These are phyloP conservation scores for Danaus plexippus DNA, from an alignment of 1,140 invertebrate genomes.

Conservation along the genomic window DNA sequence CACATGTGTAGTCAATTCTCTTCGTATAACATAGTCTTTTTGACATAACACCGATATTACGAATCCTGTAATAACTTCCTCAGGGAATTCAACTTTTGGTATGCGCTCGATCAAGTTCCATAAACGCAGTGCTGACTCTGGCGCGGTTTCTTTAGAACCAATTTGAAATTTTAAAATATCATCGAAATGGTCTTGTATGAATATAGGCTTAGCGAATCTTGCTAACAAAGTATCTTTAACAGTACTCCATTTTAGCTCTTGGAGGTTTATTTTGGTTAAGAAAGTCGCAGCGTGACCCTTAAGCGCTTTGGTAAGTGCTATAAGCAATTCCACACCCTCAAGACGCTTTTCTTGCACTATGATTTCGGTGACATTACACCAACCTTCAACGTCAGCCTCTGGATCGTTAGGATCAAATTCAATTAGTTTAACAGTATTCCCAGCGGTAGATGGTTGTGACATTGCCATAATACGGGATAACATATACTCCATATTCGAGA, in stretches of 20 bases:
- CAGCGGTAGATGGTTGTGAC: too few species aligned
- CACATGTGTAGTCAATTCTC: slow-evolving; percentile 20
- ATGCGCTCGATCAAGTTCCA: slow-evolving; percentile 29
- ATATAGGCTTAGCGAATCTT: slow-evolving; percentile 26
- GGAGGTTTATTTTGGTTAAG: slow-evolving; percentile 23
- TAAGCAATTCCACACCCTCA: slow-evolving; percentile 22
- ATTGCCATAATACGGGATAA: too few species aligned
- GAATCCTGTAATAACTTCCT: slow-evolving; percentile 31
- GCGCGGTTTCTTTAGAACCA: slow-evolving; percentile 27
- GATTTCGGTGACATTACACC: slow-evolving; percentile 10
- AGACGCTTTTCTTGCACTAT: slow-evolving; percentile 17
- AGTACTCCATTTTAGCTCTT: slow-evolving; percentile 19
- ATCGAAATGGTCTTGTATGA: slow-evolving; percentile 33
- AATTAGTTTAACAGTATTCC: too few species aligned
- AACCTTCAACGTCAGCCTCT: too few species aligned
- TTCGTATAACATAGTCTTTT: slow-evolving; percentile 22
- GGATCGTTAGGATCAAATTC: too few species aligned
- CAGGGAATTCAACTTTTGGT: slow-evolving; percentile 21
- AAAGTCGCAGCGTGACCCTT: slow-evolving; percentile 26
- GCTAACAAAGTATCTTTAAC: slow-evolving; percentile 28
- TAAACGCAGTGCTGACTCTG: slow-evolving; percentile 22
- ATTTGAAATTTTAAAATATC: slow-evolving; percentile 29
- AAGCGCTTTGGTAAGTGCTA: slow-evolving; percentile 19
- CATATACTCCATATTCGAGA: too few species aligned
- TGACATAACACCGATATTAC: slow-evolving; percentile 24